A percentile compares a stretch with the other conserved stretches of the same genome.
Evolutionary conservation across 1,140 invertebrate genomes (phyloP).

Genomic region (Fopius arisanus): DNA sequence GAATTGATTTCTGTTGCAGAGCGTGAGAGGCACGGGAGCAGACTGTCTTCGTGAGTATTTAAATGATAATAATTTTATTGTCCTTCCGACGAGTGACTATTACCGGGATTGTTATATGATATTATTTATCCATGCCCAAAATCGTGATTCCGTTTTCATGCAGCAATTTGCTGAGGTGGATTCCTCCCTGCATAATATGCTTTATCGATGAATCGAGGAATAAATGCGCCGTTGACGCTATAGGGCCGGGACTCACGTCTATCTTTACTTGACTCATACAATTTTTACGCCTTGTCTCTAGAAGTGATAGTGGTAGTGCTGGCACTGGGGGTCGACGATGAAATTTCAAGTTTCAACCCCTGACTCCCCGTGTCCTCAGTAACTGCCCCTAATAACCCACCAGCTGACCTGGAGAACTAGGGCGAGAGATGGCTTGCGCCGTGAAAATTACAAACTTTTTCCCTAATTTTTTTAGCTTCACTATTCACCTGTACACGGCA

Average conservation of each 20-base stretch:
- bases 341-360: background rate
- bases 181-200: constrained; percentile 31
- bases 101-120: background rate
- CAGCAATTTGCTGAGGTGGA: constrained; percentile 31
- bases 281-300: background rate
- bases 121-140: background rate
- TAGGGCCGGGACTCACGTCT: constrained; percentile 13
- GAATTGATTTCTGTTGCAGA: constrained; percentile 57
- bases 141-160: constrained; percentile 33
- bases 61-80: background rate
- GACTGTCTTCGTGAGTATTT: constrained; percentile 58
- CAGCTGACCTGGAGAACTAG: background rate
- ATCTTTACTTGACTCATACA: background rate
- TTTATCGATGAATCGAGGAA: constrained; percentile 33
- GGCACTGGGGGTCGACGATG: too few relatives aligned
- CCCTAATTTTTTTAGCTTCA: background rate
- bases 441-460: too few relatives aligned
- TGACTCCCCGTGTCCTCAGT: background rate
- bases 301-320: too few relatives aligned
- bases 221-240: constrained; percentile 31
- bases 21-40: constrained; percentile 55
- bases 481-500: too few relatives aligned
- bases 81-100: background rate
- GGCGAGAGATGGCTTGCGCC: background rate
- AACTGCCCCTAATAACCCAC: background rate